These are phyloP conservation scores for Apamea anceps DNA, from an alignment of 2,888 invertebrate species.

Conservation along the genomic window DNA sequence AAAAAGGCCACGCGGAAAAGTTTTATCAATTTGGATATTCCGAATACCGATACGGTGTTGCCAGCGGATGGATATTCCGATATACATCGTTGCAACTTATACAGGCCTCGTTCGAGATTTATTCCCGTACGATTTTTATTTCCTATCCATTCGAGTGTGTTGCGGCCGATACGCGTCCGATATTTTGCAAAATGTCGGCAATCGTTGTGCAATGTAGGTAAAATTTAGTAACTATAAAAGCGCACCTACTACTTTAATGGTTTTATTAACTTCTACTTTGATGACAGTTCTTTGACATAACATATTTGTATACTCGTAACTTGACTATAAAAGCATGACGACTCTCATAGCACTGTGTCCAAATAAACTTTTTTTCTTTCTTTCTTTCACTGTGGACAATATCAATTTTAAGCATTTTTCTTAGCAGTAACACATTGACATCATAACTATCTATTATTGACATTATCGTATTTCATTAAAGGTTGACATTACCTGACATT, in stretches of 20 bases:
- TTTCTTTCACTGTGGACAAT: too few relatives aligned
- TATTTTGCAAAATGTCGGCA: slow-evolving; percentile 61
- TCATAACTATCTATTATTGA: too few relatives aligned
- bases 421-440: too few relatives aligned
- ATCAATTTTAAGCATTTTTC: too few relatives aligned
- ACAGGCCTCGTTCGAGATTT: slow-evolving; percentile 71
- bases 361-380: too few relatives aligned
- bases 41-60: slow-evolving; percentile 54
- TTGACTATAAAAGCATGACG: too few relatives aligned
- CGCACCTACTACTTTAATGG: not conserved
- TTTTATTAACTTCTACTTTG: not conserved
- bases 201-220: slow-evolving; percentile 42
- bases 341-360: too few relatives aligned
- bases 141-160: slow-evolving; percentile 70
- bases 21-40: slow-evolving; percentile 57
- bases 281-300: too few relatives aligned
- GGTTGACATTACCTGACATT: too few relatives aligned
- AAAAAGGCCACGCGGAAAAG: slow-evolving; percentile 38
- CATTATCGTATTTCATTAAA: too few relatives aligned
- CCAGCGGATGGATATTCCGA: slow-evolving; percentile 53
- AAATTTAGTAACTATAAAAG: slow-evolving; percentile 34
- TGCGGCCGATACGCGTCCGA: slow-evolving; percentile 56
- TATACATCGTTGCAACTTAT: slow-evolving; percentile 69
- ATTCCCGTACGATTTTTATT: slow-evolving; percentile 74
- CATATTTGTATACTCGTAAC: too few relatives aligned